Percentiles rank a stretch among this genome's conserved stretches.
Evolutionary conservation across 2,797 vertebrate species (phyloP).

Genomic region (Rhadinocentrus ornatus): DNA sequence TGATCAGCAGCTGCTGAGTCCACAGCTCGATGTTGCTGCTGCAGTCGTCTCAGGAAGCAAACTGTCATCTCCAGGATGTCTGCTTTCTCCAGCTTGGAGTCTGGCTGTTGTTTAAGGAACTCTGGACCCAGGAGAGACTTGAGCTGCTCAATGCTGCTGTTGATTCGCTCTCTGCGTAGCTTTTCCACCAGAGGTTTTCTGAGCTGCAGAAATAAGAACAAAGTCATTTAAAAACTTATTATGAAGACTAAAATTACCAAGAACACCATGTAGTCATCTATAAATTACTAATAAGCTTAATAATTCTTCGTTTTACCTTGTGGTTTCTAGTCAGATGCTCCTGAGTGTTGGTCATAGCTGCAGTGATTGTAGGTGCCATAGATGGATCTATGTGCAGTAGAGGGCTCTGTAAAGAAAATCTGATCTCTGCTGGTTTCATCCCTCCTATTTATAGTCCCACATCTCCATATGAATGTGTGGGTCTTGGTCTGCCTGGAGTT

Average conservation of each 20-base stretch:
- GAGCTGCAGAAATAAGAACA: constrained; percentile 70
- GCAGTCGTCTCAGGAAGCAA: constrained; percentile 74
- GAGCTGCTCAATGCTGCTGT: constrained; percentile 80
- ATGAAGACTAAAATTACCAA: neutral
- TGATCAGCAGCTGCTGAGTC: constrained; percentile 8
- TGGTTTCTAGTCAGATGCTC: constrained; percentile 69
- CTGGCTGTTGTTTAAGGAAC: constrained; percentile 78
- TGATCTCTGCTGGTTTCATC: constrained; percentile 67
- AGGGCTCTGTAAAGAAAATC: constrained; percentile 77
- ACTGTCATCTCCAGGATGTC: constrained; percentile 86
- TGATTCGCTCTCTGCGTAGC: constrained; percentile 80
- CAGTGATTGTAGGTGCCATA: constrained; percentile 82
- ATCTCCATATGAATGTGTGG: constrained; percentile 81
- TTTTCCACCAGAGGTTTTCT: constrained; percentile 86
- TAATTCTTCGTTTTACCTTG: constrained; percentile 73
- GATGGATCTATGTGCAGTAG: constrained; percentile 70
- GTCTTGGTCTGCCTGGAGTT: constrained; percentile 64
- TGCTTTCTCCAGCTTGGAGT: constrained; percentile 86
- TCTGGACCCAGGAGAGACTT: constrained; percentile 84
- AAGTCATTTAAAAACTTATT: constrained; percentile 36
- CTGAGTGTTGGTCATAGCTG: constrained; percentile 65
- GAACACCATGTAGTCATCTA: neutral
- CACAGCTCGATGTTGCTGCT: constrained; percentile 36
- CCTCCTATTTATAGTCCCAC: constrained; percentile 84
- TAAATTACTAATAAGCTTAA: neutral